Evolutionary conservation across 2,888 invertebrate genomes (phyloP).

Genomic region (Chydorus sphaericus): DNA sequence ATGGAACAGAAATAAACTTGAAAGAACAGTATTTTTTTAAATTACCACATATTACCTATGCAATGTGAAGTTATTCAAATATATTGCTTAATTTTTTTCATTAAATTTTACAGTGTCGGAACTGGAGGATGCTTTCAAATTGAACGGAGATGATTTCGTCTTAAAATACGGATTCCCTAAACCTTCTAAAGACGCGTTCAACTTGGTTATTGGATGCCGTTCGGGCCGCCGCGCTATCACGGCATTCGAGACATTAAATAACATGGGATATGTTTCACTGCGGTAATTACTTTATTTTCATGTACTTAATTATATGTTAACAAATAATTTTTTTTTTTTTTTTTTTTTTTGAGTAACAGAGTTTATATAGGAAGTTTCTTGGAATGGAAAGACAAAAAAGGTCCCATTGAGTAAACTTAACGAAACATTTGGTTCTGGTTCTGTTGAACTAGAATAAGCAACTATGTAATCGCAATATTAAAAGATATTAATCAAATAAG

Average conservation of each 20-base stretch:
- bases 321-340: neutral
- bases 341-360: conserved; percentile 14
- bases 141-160: conserved; percentile 20
- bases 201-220: conserved; percentile 22
- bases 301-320: neutral
- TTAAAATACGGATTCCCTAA: conserved; percentile 22
- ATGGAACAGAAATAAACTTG: too few species aligned
- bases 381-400: conserved; percentile 22
- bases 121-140: conserved; percentile 20
- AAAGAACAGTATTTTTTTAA: too few species aligned
- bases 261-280: conserved; percentile 15
- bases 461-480: too few species aligned
- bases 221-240: conserved; percentile 21
- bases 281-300: neutral
- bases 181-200: conserved; percentile 18
- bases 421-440: too few species aligned
- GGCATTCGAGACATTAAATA: conserved; percentile 18
- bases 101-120: conserved; percentile 18
- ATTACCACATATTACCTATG: too few species aligned
- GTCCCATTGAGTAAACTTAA: too few species aligned
- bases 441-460: too few species aligned
- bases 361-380: conserved; percentile 22
- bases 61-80: too few species aligned
- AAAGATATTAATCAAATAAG: too few species aligned
- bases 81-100: too few species aligned